These are phyloP conservation scores for Torymus auratus DNA, from an alignment of 2,888 invertebrate species.

Conservation along the genomic window DNA sequence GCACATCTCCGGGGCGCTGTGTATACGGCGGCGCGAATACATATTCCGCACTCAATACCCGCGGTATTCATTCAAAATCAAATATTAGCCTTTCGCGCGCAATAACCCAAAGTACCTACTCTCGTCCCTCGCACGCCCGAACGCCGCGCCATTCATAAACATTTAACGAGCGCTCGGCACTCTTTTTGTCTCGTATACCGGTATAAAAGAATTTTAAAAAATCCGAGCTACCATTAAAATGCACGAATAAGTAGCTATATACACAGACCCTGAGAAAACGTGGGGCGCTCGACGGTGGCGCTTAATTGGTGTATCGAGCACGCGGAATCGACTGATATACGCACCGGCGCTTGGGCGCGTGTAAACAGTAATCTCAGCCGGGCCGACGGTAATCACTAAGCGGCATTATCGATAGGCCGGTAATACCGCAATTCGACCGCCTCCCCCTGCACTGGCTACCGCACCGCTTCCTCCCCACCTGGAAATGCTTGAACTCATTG, in stretches of 20 bases:
- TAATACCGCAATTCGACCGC: slow-evolving; percentile 33
- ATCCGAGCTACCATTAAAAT: too few relatives aligned
- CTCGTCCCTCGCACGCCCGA: neutral
- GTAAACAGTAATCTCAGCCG: slow-evolving; percentile 50
- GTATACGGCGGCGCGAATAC: too few relatives aligned
- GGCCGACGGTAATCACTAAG: slow-evolving; percentile 44
- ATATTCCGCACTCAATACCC: neutral
- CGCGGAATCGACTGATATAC: slow-evolving; percentile 48
- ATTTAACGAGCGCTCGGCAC: too few relatives aligned
- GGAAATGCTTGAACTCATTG: slow-evolving; percentile 57
- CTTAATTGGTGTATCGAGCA: slow-evolving; percentile 45
- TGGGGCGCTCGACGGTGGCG: neutral
- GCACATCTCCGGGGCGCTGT: too few relatives aligned
- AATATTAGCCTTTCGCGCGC: neutral
- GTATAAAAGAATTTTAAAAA: too few relatives aligned
- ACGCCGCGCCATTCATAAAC: neutral
- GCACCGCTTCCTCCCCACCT: too few relatives aligned
- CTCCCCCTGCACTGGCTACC: slow-evolving; percentile 2
- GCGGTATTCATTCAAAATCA: slow-evolving; percentile 6
- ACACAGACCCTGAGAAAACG: slow-evolving; percentile 9
- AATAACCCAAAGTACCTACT: neutral
- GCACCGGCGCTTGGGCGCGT: slow-evolving; percentile 13
- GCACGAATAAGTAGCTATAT: too few relatives aligned
- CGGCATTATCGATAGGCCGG: slow-evolving; percentile 42
- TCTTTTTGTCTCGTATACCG: too few relatives aligned